These are phyloP conservation scores for Sciurus carolinensis DNA, from an alignment of 2,797 vertebrate species.

Conservation along the genomic window DNA sequence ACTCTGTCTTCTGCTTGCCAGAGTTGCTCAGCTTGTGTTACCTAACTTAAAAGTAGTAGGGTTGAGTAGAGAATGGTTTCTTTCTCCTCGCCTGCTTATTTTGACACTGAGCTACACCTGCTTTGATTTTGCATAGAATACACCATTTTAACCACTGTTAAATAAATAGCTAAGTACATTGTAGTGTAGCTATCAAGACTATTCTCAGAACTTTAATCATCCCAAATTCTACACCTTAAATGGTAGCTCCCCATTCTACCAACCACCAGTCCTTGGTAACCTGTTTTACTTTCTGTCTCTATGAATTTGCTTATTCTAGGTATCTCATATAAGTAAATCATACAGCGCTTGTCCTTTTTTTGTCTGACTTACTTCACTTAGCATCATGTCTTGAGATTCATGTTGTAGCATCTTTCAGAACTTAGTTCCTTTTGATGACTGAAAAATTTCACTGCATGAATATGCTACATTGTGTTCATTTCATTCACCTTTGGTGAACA, in stretches of 20 bases:
- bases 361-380: too few species aligned
- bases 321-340: too few species aligned
- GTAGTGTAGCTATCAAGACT: neutral
- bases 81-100: neutral
- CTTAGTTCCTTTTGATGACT: too few species aligned
- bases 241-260: neutral
- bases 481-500: neutral
- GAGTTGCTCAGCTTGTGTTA: neutral
- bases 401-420: too few species aligned
- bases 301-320: too few species aligned
- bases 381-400: too few species aligned
- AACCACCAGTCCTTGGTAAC: neutral
- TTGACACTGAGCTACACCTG: neutral
- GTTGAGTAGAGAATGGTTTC: neutral
- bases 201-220: constrained; percentile 11
- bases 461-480: neutral
- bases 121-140: neutral
- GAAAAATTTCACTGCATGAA: neutral
- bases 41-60: neutral
- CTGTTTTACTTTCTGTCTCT: too few species aligned
- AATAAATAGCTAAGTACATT: neutral
- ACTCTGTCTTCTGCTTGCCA: neutral
- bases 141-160: neutral
- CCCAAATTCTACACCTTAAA: neutral
- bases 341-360: too few species aligned